Evolutionary conservation across 1,140 invertebrate genomes (phyloP).

Genomic region (Epicauta chinensis): DNA sequence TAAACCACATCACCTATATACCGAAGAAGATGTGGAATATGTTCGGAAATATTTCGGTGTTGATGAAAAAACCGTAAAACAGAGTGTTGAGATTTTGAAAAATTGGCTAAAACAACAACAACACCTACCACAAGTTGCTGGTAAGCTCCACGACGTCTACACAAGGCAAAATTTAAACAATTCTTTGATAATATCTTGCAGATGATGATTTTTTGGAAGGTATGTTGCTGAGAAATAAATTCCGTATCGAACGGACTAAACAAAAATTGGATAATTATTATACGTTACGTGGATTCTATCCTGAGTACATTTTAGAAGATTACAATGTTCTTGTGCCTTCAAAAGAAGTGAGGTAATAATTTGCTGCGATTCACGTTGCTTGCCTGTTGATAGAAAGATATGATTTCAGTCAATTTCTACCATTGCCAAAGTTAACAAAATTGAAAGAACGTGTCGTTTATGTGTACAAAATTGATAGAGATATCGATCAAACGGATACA

Average conservation of each 20-base stretch:
- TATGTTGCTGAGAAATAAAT: conserved; percentile 13
- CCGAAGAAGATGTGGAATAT: too few species aligned
- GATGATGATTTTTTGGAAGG: conserved; percentile 8
- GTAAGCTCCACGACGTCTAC: too few species aligned
- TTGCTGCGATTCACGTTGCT: too few species aligned
- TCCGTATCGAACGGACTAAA: conserved; percentile 8
- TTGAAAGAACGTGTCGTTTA: neutral
- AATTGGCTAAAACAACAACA: too few species aligned
- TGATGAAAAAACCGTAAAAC: too few species aligned
- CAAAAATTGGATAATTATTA: conserved; percentile 12
- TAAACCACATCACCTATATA: too few species aligned
- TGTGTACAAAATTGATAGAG: neutral
- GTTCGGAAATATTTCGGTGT: neutral
- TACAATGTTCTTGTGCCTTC: conserved; percentile 14
- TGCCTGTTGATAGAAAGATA: too few species aligned
- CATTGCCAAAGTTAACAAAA: neutral
- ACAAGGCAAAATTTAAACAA: neutral
- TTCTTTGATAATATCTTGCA: neutral
- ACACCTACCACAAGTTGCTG: too few species aligned
- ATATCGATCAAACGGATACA: too few species aligned
- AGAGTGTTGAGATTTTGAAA: too few species aligned
- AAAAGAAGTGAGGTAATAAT: conserved; percentile 1
- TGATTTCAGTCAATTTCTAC: neutral
- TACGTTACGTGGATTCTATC: neutral
- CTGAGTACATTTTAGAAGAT: neutral